Base-by-base conservation (phyloP, 2,113 vertebrate genomes). In the Rhinoderma darwinii region DNA sequence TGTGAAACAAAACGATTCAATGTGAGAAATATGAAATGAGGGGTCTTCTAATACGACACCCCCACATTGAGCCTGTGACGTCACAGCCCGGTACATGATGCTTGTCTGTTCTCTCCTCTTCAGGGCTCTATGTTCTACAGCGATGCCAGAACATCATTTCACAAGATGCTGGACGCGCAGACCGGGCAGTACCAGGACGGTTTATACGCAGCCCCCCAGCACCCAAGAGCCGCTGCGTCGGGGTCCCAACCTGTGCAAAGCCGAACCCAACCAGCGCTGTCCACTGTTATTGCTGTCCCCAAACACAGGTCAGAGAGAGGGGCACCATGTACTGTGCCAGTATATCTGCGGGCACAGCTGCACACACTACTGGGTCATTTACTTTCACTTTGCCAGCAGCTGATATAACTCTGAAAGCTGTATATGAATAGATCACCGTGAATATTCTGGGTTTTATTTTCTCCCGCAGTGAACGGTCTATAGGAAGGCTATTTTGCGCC, bases 271-370 rank as follows among this genome's bases (percentile, higher is more conserved):
- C 30, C 43, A 2, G 30, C 30, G 10, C 61, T 63, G 30, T 72
- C 75, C 25, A 54, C 43, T 11, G 43, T 84, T 74, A 63, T 84
- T 30, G 72, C 84, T 17, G 61, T 80, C 84, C 75, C 76, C 32
- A 85, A 78, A 50, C 84, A 78, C 84, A 86, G 84, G 84, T 86
- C 43, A 86, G 74, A 1, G 5, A 14, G 25, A 25, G 47, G 15
- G 27, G 12, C 74, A 12, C 9, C 17, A 17, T 59, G 32, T 7
- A 61, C 4, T 32, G 14, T 30, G 14, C 14, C 32, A 10, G 20
- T 18, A 5, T 10, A 4, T 17, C 15, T 51, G 50, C 50, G n/a
- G n/a, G n/a, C n/a, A n/a, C n/a, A n/a, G n/a, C n/a, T n/a, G n/a
- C n/a, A n/a, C n/a, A n/a, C n/a, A n/a, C n/a, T n/a, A n/a, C n/a